A percentile compares a stretch with the other conserved stretches of the same genome.
Conservation (phyloP, 2,113 vertebrate genomes). For the Sylvicapra grimmia region DNA sequence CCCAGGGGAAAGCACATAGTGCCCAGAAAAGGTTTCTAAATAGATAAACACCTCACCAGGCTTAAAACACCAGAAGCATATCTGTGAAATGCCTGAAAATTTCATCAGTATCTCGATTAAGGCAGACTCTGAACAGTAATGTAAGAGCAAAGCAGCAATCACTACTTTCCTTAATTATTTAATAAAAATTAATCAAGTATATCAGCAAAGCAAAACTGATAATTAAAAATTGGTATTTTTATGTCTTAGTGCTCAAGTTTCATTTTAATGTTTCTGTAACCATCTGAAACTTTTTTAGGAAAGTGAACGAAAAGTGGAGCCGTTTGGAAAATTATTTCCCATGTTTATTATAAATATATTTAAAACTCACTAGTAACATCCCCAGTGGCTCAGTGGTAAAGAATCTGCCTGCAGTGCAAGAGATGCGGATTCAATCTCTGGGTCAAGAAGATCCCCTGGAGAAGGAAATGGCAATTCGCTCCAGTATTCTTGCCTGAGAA, state of each 20-base stretch:
- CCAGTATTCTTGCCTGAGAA: background rate
- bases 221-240: background rate
- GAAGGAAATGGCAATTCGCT: background rate
- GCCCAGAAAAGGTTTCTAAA: constrained; percentile 43
- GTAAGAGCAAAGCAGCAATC: background rate
- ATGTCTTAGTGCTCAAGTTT: background rate
- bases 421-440: background rate
- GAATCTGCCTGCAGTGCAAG: background rate
- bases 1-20: background rate
- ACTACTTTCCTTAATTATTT: background rate
- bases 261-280: background rate
- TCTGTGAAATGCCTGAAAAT: background rate
- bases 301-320: background rate
- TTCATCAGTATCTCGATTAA: background rate
- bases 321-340: background rate
- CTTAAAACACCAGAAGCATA: background rate
- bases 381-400: background rate
- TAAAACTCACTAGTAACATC: background rate
- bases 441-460: background rate
- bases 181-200: background rate
- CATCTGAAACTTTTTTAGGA: background rate
- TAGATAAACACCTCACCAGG: constrained; percentile 34
- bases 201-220: background rate
- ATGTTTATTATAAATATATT: background rate
- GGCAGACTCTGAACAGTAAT: background rate